Base-by-base conservation (phyloP, 2,797 vertebrate genomes). In the Coendou prehensilis region DNA sequence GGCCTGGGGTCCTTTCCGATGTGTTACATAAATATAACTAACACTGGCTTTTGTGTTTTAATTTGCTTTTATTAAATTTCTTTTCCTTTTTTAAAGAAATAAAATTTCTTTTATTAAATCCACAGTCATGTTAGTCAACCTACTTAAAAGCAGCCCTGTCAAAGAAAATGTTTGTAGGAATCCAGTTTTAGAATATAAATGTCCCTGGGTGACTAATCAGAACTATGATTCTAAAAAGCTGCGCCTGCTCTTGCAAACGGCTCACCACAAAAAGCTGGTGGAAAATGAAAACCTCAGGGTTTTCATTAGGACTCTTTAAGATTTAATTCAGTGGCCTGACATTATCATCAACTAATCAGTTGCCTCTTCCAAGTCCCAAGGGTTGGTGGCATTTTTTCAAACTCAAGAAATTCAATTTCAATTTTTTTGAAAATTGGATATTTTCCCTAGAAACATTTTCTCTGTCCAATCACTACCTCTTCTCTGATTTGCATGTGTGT, bases 281-380 rank as follows among this genome's bases (percentile, higher is more conserved):
- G 89, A 83, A 87, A 95, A 89, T 85, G 52, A 93, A 97, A 97
- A 89, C 82, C 56, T 95, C 90, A 52, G 26, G 80, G 75, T 45
- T 96, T 93, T 91, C 85, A 95, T 91, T 87, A 83, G 88, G 30
- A 86, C n/a, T 37, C 41, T 59, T 59, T 17, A 23, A 94, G 67
- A 92, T 87, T 95, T 97, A 88, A 91, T 57, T 87, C 88, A 89
- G 57, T 33, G 81, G 81, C 20, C 63, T 87, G 67, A 84, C 84
- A 78, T 85, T 73, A 95, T 50, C 67, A 91, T 92, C 75, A 88
- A 23, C 71, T 91, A 69, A 96, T 89, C 76, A 92, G 59, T 75
- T 88, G 50, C 78, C 75, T 91, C 47, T 87, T 47, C 75, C 64
- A 80, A 79, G 84, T 41, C 41, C 11, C 45, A n/a, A 56, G 22